Evolutionary conservation across 2,113 vertebrate species (phyloP).

Genomic region (Athene cunicularia): DNA sequence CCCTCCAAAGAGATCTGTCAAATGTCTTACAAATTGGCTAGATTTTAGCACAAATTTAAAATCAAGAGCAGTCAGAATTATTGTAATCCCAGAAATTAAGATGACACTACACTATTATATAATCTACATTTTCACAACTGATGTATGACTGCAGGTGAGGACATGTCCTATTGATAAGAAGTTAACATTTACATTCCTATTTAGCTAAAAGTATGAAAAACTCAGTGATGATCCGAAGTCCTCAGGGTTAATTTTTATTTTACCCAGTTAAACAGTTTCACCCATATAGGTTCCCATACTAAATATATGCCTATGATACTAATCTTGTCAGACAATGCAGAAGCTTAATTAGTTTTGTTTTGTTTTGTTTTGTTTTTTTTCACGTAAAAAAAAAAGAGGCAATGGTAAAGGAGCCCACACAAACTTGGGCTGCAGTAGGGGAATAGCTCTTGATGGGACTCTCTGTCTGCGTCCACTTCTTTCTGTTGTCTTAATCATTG

Average conservation of each 20-base stretch:
- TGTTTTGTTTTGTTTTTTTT: fast-evolving
- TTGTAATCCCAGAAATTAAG: background rate
- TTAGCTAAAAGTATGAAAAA: background rate
- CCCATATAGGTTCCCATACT: fast-evolving
- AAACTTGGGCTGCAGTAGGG: background rate
- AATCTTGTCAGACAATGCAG: background rate
- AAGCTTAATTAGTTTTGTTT: fast-evolving
- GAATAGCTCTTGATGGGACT: background rate
- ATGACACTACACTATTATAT: background rate
- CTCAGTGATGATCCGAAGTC: background rate
- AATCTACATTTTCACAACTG: background rate
- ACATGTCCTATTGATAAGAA: background rate
- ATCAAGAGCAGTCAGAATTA: background rate
- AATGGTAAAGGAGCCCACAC: background rate
- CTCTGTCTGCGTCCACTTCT: background rate
- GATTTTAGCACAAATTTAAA: background rate
- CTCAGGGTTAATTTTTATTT: background rate
- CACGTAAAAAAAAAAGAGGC: background rate
- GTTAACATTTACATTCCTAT: background rate
- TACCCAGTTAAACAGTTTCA: background rate
- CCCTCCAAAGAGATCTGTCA: background rate
- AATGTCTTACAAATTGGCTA: background rate
- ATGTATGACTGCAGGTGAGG: background rate
- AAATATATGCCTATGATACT: background rate
- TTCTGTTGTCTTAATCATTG: background rate